Percentiles rank a stretch among this genome's conserved stretches.
phyloP scores from a whole-genome alignment of 2,797 vertebrate genomes.

The Coilia nasus region DNA sequence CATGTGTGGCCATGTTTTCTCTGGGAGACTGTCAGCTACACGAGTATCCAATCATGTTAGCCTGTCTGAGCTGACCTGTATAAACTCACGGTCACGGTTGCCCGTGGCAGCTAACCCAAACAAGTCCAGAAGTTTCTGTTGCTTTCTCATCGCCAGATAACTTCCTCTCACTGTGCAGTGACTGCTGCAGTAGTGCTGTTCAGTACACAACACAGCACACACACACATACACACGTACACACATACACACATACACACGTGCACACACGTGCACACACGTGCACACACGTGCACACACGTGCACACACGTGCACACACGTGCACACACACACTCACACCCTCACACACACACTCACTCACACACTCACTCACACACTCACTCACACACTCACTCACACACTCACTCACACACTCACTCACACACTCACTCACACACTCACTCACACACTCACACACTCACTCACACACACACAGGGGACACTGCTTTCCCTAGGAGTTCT shows the following conservation, averaged over 20 bases:
- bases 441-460: neutral
- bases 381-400: neutral
- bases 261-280: neutral
- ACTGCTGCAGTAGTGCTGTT: too few species aligned
- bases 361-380: slow-evolving; percentile 3
- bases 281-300: neutral
- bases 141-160: too few species aligned
- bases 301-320: neutral
- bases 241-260: neutral
- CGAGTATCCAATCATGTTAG: too few species aligned
- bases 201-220: too few species aligned
- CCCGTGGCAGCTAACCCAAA: too few species aligned
- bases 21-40: neutral
- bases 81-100: too few species aligned
- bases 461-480: neutral
- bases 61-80: too few species aligned
- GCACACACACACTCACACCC: neutral
- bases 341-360: neutral
- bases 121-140: too few species aligned
- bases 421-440: neutral
- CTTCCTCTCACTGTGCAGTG: too few species aligned
- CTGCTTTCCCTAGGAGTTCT: neutral
- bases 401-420: neutral
- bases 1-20: neutral
- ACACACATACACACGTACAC: too few species aligned